Percentiles rank a stretch among this genome's conserved stretches.
These are phyloP conservation scores for Maniola jurtina DNA, from an alignment of 1,140 invertebrate genomes.

Conservation along the genomic window DNA sequence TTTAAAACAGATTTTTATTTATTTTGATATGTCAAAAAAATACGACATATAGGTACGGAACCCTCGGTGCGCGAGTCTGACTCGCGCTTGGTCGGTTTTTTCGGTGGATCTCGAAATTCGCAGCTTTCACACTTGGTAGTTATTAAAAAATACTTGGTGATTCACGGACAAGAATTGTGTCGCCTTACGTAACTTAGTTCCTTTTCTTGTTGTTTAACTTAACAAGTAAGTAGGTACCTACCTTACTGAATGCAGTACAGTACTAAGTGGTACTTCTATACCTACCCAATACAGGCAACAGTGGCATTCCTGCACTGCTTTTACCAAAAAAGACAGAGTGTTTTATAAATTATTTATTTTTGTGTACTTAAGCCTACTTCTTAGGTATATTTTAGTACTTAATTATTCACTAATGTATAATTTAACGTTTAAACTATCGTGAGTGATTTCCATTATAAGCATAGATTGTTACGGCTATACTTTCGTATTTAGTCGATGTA, in stretches of 20 bases:
- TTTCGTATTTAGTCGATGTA: too few relatives aligned
- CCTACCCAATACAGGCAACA: neutral
- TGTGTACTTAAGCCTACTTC: too few relatives aligned
- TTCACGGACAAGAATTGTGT: conserved; percentile 1
- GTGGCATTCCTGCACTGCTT: neutral
- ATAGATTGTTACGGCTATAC: too few relatives aligned
- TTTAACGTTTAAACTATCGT: too few relatives aligned
- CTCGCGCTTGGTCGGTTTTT: too few relatives aligned
- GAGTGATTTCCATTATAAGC: too few relatives aligned
- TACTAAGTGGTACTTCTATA: neutral
- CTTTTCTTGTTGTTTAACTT: neutral
- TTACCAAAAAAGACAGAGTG: neutral
- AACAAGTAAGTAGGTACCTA: neutral
- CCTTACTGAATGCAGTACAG: neutral
- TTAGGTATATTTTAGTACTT: too few relatives aligned
- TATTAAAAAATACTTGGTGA: conserved; percentile 1
- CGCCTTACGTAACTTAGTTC: neutral
- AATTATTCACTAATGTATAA: too few relatives aligned
- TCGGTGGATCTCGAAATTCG: conserved; percentile 5
- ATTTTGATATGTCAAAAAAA: neutral
- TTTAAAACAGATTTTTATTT: neutral
- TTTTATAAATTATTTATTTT: neutral
- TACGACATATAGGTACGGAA: neutral
- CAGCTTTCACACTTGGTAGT: conserved; percentile 5
- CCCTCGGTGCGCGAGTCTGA: too few relatives aligned